These are phyloP conservation scores for Drosophila punjabiensis DNA, from an alignment of 1,140 invertebrate species.

Conservation along the genomic window DNA sequence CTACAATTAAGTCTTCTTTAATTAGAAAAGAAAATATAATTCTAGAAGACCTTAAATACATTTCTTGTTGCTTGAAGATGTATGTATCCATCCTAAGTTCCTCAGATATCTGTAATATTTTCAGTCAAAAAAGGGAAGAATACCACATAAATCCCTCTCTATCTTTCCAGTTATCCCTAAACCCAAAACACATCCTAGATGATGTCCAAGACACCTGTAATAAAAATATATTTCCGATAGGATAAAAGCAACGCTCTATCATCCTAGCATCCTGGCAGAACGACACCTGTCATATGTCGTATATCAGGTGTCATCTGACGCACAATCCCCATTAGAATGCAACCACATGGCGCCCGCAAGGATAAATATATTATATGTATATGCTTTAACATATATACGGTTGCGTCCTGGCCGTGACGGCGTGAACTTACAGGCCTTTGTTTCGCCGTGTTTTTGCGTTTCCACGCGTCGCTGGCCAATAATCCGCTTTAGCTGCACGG, in stretches of 20 bases:
- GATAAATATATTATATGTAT: slow-evolving; percentile 17
- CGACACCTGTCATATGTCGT: slow-evolving; percentile 43
- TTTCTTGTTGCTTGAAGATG: neutral
- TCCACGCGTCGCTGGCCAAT: slow-evolving; percentile 60
- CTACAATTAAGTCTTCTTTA: neutral
- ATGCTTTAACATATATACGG: neutral
- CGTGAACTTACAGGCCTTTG: slow-evolving; percentile 72
- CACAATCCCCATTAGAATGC: slow-evolving; percentile 56
- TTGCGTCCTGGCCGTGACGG: slow-evolving; percentile 41
- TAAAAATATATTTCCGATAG: slow-evolving; percentile 6
- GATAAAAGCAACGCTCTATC: slow-evolving; percentile 9
- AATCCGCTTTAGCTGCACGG: slow-evolving; percentile 72
- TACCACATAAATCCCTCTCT: too few species aligned
- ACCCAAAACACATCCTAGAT: neutral
- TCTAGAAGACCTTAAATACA: neutral
- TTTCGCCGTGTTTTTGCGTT: slow-evolving; percentile 50
- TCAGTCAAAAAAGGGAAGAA: too few species aligned
- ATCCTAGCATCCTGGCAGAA: slow-evolving; percentile 3
- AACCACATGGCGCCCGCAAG: slow-evolving; percentile 60
- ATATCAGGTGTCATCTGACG: slow-evolving; percentile 43
- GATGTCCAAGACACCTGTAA: slow-evolving; percentile 9
- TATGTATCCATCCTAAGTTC: too few species aligned
- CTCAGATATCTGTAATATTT: too few species aligned
- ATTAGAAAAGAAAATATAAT: neutral
- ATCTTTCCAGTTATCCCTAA: neutral